A percentile compares a stretch with the other conserved stretches of the same genome.
phyloP scores from a whole-genome alignment of 2,113 vertebrate genomes.

The Xiphophorus couchianus region DNA sequence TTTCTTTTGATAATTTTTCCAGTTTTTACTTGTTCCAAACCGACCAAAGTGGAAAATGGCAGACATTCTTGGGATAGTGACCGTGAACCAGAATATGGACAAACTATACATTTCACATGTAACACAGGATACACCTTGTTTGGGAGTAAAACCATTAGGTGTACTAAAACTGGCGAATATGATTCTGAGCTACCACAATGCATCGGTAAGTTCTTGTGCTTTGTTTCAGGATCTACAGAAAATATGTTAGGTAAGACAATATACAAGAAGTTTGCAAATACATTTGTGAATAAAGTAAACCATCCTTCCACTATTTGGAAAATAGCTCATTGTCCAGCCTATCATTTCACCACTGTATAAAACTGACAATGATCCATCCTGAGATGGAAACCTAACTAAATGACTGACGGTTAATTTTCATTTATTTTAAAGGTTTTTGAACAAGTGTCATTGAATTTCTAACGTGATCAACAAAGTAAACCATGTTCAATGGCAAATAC shows the following conservation, averaged over 20 bases:
- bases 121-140: constrained; percentile 40
- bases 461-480: too few species aligned
- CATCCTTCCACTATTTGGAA: not conserved
- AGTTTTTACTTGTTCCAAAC: too few species aligned
- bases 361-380: not conserved
- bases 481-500: too few species aligned
- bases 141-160: constrained; percentile 32
- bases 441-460: too few species aligned
- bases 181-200: constrained; percentile 56
- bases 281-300: not conserved
- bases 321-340: not conserved
- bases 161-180: constrained; percentile 44
- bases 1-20: too few species aligned
- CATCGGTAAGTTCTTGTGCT: constrained; percentile 52
- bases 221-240: not conserved
- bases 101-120: constrained; percentile 56
- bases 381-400: not conserved
- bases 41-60: too few species aligned
- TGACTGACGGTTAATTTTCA: not conserved
- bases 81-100: not conserved
- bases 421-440: not conserved
- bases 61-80: too few species aligned
- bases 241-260: not conserved
- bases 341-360: not conserved
- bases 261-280: not conserved